A percentile compares a stretch with the other conserved stretches of the same genome.
Evolutionary conservation across 2,888 invertebrate genomes (phyloP).

Genomic region (Drosophila austrosaltans): DNA sequence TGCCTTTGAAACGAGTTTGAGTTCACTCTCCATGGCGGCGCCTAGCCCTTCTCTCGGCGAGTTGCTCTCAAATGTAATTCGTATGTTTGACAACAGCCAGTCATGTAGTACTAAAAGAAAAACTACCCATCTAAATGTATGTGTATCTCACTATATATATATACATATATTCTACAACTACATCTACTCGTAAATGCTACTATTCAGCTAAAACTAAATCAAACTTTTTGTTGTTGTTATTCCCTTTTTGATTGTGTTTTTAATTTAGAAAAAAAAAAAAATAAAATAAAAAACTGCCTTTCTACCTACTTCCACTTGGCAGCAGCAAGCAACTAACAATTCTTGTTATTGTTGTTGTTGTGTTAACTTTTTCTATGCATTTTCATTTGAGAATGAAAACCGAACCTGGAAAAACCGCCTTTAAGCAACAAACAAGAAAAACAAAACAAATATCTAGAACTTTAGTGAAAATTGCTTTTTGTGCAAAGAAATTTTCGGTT

Average conservation of each 20-base stretch:
- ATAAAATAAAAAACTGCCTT: conserved; percentile 41
- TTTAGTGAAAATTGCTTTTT: conserved; percentile 45
- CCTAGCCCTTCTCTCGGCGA: conserved; percentile 28
- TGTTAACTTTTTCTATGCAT: conserved; percentile 35
- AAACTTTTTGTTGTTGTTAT: conserved; percentile 33
- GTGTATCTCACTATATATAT: conserved; percentile 4
- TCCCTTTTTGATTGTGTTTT: conserved; percentile 35
- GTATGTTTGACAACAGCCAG: conserved; percentile 62
- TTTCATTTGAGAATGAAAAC: conserved; percentile 36
- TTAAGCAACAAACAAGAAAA: conserved; percentile 23
- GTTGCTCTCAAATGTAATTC: conserved; percentile 54
- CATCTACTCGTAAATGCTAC: conserved; percentile 36
- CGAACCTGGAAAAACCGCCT: conserved; percentile 13
- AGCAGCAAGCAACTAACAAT: conserved; percentile 20
- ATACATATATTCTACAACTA: conserved; percentile 24
- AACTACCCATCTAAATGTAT: conserved; percentile 34
- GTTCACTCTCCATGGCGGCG: conserved; percentile 52
- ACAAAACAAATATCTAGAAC: conserved; percentile 25
- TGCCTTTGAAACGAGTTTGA: conserved; percentile 67
- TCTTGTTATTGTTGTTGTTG: conserved; percentile 27
- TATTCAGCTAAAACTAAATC: conserved; percentile 52
- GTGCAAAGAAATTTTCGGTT: conserved; percentile 45
- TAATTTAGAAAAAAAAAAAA: conserved; percentile 34
- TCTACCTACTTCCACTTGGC: conserved; percentile 14
- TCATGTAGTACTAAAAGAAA: conserved; percentile 47